phyloP scores from a whole-genome alignment of 2,888 invertebrate species.

The Uloborus plumipes region DNA sequence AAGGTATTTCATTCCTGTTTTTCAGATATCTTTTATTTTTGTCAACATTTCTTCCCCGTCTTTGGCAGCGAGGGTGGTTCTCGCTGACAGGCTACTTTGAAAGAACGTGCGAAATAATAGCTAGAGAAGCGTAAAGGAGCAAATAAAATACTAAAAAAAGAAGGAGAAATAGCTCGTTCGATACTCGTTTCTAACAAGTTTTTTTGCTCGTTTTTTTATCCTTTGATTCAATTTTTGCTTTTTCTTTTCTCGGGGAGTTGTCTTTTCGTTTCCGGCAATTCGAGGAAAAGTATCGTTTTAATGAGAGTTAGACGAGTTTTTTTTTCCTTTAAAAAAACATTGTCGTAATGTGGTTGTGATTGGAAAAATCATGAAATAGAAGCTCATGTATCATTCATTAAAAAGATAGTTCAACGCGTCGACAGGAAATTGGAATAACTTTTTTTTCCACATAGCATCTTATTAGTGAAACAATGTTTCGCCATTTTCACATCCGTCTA shows the following conservation, averaged over 20 bases:
- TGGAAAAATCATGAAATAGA: no score
- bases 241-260: conserved; percentile 18
- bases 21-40: no score
- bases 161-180: conserved; percentile 15
- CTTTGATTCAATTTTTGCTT: conserved; percentile 8
- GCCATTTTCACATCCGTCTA: no score
- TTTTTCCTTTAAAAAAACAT: no score
- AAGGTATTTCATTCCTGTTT: no score
- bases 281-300: conserved; percentile 28
- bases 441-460: no score
- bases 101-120: neutral
- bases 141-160: neutral
- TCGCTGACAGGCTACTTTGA: neutral
- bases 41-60: no score
- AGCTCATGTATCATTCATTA: no score
- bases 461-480: no score
- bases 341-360: no score
- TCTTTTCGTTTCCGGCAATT: conserved; percentile 45
- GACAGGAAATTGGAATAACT: no score
- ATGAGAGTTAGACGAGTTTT: conserved; percentile 13
- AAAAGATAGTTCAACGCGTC: no score
- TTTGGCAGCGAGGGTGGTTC: conserved; percentile 2
- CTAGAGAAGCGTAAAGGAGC: neutral
- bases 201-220: conserved; percentile 12
- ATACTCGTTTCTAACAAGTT: conserved; percentile 22